Conservation (phyloP, 2,113 vertebrate genomes). For the Cyphomyrus discorhynchus region DNA sequence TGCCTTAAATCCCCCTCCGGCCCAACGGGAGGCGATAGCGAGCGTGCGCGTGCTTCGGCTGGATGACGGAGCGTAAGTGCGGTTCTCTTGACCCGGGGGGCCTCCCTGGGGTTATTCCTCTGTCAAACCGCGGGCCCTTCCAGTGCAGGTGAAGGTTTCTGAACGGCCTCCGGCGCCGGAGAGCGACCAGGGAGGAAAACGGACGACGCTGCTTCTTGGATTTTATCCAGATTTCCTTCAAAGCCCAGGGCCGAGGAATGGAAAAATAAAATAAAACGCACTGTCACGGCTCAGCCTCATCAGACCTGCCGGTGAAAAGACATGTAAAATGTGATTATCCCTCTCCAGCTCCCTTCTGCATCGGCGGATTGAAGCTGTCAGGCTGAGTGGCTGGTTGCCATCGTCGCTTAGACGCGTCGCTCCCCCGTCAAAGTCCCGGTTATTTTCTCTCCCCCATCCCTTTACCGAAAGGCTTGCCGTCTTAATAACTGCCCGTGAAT, state of each 20-base stretch:
- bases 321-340: background rate
- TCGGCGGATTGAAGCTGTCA: background rate
- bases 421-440: background rate
- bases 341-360: background rate
- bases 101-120: background rate
- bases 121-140: background rate
- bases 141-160: background rate
- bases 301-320: background rate
- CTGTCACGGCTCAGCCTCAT: background rate
- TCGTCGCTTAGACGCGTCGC: background rate
- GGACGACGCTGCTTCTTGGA: background rate
- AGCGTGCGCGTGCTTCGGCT: background rate
- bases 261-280: background rate
- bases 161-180: background rate
- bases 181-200: background rate
- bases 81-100: background rate
- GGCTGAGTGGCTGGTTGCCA: background rate
- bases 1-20: background rate
- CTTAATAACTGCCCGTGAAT: background rate
- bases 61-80: background rate
- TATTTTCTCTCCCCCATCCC: background rate
- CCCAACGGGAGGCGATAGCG: background rate
- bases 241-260: background rate
- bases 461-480: background rate
- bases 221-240: background rate